Conservation (phyloP, 2,797 vertebrate species). For the Petrocephalus sullivani region DNA sequence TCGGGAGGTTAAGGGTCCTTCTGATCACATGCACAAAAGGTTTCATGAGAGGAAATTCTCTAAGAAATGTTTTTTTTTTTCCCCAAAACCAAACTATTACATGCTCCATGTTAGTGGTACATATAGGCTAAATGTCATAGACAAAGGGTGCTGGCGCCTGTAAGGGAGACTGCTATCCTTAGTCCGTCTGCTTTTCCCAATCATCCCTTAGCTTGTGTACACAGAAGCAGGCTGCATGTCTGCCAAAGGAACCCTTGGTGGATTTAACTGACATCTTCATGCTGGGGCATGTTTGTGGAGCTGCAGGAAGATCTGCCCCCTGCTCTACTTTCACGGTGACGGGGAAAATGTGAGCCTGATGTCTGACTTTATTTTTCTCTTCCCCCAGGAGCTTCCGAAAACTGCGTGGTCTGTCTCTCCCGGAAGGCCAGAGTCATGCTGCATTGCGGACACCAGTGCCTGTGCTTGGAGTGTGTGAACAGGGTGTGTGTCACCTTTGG, state of each 20-base stretch:
- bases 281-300: neutral
- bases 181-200: neutral
- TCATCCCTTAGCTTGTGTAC: neutral
- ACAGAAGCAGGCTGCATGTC: neutral
- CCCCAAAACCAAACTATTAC: neutral
- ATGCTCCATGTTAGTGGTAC: neutral
- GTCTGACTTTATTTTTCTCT: neutral
- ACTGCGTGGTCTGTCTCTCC: constrained; percentile 59
- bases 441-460: constrained; percentile 60
- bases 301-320: neutral
- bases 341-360: neutral
- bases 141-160: neutral
- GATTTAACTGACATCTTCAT: neutral
- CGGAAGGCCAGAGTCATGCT: constrained; percentile 39
- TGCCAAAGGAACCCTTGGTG: neutral
- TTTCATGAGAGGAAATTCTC: neutral
- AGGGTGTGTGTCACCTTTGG: constrained; percentile 46
- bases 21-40: neutral
- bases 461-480: constrained; percentile 54
- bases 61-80: neutral
- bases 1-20: neutral
- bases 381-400: constrained; percentile 15
- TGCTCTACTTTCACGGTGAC: neutral
- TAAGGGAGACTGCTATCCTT: neutral
- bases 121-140: neutral